These are phyloP conservation scores for Corapipo altera DNA, from an alignment of 2,113 vertebrate genomes.

Conservation along the genomic window DNA sequence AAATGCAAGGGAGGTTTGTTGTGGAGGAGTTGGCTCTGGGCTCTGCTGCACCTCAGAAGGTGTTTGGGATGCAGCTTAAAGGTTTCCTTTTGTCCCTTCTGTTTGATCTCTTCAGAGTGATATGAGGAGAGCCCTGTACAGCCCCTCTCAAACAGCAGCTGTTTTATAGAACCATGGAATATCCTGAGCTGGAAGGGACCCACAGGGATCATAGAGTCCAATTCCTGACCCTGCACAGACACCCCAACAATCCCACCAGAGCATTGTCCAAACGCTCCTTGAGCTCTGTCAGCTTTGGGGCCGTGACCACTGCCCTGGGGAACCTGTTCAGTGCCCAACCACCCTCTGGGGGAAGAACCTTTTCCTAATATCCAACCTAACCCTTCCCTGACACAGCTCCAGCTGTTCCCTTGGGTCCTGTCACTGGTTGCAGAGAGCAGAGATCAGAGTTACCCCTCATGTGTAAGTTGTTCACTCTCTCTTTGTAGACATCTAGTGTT, in stretches of 20 bases:
- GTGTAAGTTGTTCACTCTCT: neutral
- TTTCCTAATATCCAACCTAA: rapidly evolving
- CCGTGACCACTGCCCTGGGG: neutral
- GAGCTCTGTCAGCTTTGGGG: neutral
- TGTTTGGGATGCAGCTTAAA: neutral
- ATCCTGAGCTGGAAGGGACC: neutral
- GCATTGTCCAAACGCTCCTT: rapidly evolving
- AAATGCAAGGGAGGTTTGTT: neutral
- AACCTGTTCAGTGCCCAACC: neutral
- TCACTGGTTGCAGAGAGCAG: neutral
- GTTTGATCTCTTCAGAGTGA: neutral
- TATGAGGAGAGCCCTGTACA: neutral
- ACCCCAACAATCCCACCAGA: neutral
- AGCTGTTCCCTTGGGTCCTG: neutral
- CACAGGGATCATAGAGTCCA: neutral
- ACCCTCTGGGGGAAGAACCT: neutral
- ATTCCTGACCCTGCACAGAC: neutral
- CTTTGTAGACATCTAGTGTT: neutral
- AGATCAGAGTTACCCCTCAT: neutral
- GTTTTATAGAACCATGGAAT: neutral
- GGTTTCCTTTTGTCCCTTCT: neutral
- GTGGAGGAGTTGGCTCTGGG: neutral
- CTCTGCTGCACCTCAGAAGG: neutral
- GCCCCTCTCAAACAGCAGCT: neutral
- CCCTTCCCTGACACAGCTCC: neutral